A percentile compares a stretch with the other conserved stretches of the same genome.
These are phyloP conservation scores for Noctua pronuba DNA, from an alignment of 2,888 invertebrate species.

Conservation along the genomic window DNA sequence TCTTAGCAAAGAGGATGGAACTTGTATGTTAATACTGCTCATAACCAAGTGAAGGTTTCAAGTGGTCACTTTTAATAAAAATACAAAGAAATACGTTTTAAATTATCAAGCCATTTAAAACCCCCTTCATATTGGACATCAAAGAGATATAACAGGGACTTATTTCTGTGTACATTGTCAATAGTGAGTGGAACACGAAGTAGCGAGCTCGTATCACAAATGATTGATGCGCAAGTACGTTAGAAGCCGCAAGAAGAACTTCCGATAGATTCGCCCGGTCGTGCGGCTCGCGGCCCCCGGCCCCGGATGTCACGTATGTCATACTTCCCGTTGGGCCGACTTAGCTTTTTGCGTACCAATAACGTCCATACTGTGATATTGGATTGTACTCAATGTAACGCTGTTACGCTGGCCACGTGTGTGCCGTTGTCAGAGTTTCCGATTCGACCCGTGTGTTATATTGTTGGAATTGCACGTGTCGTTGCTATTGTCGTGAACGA, in stretches of 20 bases:
- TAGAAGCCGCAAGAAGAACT: conserved; percentile 68
- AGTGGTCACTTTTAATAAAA: not conserved
- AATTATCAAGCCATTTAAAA: conserved; percentile 1
- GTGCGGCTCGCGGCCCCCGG: conserved; percentile 61
- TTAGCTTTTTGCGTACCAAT: conserved; percentile 73
- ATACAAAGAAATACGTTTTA: conserved; percentile 5
- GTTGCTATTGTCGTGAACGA: not conserved
- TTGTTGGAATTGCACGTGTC: not conserved
- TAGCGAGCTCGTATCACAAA: conserved; percentile 49
- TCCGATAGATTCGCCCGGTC: conserved; percentile 79
- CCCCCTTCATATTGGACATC: not conserved
- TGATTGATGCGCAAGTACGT: conserved; percentile 54
- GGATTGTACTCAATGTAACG: conserved; percentile 51
- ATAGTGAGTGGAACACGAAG: conserved; percentile 13
- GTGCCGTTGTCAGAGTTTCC: conserved; percentile 24
- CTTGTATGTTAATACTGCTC: conserved; percentile 39
- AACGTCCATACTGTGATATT: conserved; percentile 50
- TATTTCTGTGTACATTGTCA: conserved; percentile 12
- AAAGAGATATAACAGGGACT: not conserved
- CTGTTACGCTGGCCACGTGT: conserved; percentile 42
- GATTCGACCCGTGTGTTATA: not conserved
- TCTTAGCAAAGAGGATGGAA: conserved; percentile 36
- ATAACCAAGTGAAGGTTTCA: conserved; percentile 15
- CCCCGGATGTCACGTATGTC: conserved; percentile 84
- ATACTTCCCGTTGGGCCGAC: conserved; percentile 77